These are phyloP conservation scores for Galaxias olidus DNA, from an alignment of 2,797 vertebrate genomes.

Conservation along the genomic window DNA sequence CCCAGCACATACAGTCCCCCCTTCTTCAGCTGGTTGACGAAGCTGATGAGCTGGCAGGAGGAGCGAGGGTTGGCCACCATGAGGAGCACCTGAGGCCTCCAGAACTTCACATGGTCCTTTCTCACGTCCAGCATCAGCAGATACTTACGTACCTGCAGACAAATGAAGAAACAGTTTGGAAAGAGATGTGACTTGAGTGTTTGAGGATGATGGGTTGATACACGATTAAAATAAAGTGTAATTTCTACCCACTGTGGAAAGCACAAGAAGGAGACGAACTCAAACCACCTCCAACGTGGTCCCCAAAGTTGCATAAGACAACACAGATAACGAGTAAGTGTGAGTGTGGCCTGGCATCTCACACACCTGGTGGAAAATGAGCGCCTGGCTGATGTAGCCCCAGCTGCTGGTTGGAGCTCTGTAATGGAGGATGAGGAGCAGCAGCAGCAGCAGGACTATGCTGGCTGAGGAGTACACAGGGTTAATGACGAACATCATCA, in stretches of 20 bases:
- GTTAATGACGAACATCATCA: slow-evolving; percentile 96
- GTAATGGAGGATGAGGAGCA: slow-evolving; percentile 88
- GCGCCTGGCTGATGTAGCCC: slow-evolving; percentile 94
- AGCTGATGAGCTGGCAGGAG: slow-evolving; percentile 88
- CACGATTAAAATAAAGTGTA: background rate
- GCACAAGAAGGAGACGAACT: too few relatives aligned
- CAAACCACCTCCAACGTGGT: too few relatives aligned
- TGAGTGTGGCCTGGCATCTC: background rate
- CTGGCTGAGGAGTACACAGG: slow-evolving; percentile 87
- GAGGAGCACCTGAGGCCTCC: slow-evolving; percentile 93
- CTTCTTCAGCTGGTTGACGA: slow-evolving; percentile 97
- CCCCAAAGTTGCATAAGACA: too few relatives aligned
- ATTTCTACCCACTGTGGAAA: background rate
- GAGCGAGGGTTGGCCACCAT: slow-evolving; percentile 95
- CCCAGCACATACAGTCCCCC: slow-evolving; percentile 93
- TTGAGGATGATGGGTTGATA: too few relatives aligned
- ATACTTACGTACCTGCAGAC: slow-evolving; percentile 91
- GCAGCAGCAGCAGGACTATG: slow-evolving; percentile 83
- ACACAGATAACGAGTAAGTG: background rate
- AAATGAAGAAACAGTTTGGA: background rate
- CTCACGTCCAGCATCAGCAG: slow-evolving; percentile 93
- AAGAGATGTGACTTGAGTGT: too few relatives aligned
- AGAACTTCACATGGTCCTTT: slow-evolving; percentile 98
- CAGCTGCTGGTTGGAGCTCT: slow-evolving; percentile 89
- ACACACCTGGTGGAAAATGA: slow-evolving; percentile 92